Conservation (phyloP, 2,888 invertebrate species). For the Scaptomyza reducta region DNA sequence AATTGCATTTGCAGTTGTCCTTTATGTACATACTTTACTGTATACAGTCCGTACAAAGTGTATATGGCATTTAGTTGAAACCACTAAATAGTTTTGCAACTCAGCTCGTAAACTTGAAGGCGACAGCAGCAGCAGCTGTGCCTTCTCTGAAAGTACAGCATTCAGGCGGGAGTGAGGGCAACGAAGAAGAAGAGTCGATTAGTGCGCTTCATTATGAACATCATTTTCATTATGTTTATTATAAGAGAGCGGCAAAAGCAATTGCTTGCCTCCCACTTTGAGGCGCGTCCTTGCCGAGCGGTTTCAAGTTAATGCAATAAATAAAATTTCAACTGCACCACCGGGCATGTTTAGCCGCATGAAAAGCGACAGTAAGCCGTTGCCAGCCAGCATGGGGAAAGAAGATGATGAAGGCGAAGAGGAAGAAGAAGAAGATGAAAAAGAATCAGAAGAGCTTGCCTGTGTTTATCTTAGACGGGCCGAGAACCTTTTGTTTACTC, state of each 20-base stretch:
- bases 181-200: conserved; percentile 60
- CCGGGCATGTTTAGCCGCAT: conserved; percentile 77
- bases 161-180: neutral
- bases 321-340: conserved; percentile 80
- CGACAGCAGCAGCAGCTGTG: conserved; percentile 36
- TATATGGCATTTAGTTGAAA: conserved; percentile 5
- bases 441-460: conserved; percentile 72
- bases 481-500: conserved; percentile 64
- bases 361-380: conserved; percentile 77
- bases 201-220: conserved; percentile 76
- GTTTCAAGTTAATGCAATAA: conserved; percentile 78
- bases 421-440: neutral
- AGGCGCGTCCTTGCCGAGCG: conserved; percentile 31
- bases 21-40: conserved; percentile 7
- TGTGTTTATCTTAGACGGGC: conserved; percentile 66
- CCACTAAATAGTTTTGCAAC: conserved; percentile 41
- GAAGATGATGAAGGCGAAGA: neutral
- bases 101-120: conserved; percentile 30
- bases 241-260: conserved; percentile 20
- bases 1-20: conserved; percentile 22
- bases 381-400: conserved; percentile 41
- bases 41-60: neutral
- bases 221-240: conserved; percentile 77
- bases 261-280: conserved; percentile 4
- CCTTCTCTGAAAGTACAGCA: neutral